These are phyloP conservation scores for Lordiphosa mommai DNA, from an alignment of 1,140 invertebrate genomes.

Conservation along the genomic window DNA sequence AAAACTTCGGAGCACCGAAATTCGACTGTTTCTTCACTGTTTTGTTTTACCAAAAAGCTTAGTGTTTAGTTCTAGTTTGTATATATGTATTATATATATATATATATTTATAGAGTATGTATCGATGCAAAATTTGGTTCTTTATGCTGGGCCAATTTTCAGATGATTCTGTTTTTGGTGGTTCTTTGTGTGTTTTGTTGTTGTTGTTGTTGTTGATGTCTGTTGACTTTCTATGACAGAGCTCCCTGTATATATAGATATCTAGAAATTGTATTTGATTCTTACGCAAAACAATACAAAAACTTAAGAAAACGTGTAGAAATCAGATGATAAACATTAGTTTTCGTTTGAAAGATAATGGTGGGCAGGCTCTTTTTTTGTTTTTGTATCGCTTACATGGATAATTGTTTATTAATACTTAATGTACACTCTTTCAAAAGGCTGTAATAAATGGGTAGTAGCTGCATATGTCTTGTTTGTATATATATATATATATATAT, in stretches of 20 bases:
- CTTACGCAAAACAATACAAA: conserved; percentile 35
- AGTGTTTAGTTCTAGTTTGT: conserved; percentile 1
- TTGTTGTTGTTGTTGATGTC: conserved; percentile 42
- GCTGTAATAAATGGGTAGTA: conserved; percentile 53
- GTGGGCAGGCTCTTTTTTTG: no score
- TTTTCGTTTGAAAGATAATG: no score
- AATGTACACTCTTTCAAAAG: conserved; percentile 11
- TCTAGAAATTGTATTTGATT: conserved; percentile 2
- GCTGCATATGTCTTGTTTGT: conserved; percentile 42
- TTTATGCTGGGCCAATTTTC: conserved; percentile 41
- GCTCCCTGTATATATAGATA: conserved; percentile 66
- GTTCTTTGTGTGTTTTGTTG: conserved; percentile 48
- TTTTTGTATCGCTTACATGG: background rate
- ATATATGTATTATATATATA: conserved; percentile 4
- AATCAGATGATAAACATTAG: conserved; percentile 78
- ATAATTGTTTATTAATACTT: no score
- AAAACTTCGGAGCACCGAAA: background rate
- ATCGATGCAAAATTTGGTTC: conserved; percentile 15
- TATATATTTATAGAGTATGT: conserved; percentile 8
- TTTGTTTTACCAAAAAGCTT: background rate
- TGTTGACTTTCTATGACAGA: conserved; percentile 59
- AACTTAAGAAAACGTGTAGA: conserved; percentile 51
- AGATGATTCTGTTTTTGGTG: conserved; percentile 32
- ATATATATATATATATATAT: conserved; percentile 22
- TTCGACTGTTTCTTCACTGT: background rate